Evolutionary conservation across 2,888 invertebrate species (phyloP), one percentile per base, ranked within the genome.

Genomic region (Papilio gigon): DNA sequence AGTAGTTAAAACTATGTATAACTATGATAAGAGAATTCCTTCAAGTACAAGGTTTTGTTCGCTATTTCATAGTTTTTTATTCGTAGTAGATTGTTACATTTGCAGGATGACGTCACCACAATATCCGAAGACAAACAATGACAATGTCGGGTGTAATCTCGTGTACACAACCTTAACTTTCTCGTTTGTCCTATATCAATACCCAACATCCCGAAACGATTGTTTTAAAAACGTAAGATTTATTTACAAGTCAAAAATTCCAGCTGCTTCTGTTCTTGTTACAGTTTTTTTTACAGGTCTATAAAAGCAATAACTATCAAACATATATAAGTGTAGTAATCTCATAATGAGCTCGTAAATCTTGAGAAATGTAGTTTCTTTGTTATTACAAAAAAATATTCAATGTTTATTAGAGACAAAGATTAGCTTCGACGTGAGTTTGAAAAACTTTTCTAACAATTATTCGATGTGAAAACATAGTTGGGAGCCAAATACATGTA

Each of bases 401-500:
- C 53, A 30, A 30, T 56, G 30, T 56, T 56, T 56, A 56, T 56
- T 30, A 56, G n/a, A 30, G 53, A 9, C 53, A 56, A 56, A 56
- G 53, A 56, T 30, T 30, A 56, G 53, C 30, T 56, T n/a, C 30
- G 30, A 17, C 25, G 30, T 30, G 53, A 56, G 53, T 50, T 53
- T 53, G 27, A 64, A 69, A 69, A 69, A 59, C 4, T 47, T 60
- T 50, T 67, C 53, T 62, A 67, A 65, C 71, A 71, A 71, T 72
- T 72, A 73, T 72, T 70, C 65, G 68, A 69, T 42, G 59, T 67
- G 65, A 71, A 69, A 73, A 70, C 67, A 62, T 44, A 67, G 35
- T 11, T 56, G 58, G 20, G 73, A 73, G 75, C 74, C 75, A 75
- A 76, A 70, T 67, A 67, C 61, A 65, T 67, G 69, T 69, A 68